Percentiles rank a stretch among this genome's conserved stretches.
Evolutionary conservation across 2,797 vertebrate genomes (phyloP).

Genomic region (Gadopsis bispinosus): DNA sequence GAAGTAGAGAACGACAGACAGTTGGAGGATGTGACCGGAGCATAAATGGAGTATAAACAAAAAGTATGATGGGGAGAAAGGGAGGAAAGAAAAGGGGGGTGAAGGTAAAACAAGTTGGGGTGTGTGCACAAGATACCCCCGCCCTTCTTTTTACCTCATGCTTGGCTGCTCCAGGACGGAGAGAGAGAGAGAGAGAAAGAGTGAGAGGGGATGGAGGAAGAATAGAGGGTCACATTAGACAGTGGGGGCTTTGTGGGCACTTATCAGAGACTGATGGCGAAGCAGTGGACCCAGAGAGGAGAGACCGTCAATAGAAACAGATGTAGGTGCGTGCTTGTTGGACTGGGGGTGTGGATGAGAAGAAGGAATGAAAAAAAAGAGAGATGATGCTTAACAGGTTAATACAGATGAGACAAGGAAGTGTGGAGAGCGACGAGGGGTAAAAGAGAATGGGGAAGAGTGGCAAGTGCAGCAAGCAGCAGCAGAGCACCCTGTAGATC

Average conservation of each 20-base stretch:
- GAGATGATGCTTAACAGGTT: conserved; percentile 33
- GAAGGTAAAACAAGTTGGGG: conserved; percentile 65
- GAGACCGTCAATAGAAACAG: conserved; percentile 70
- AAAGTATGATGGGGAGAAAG: conserved; percentile 33
- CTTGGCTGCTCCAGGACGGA: conserved; percentile 86
- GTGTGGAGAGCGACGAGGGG: conserved; percentile 12
- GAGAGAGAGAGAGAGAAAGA: conserved; percentile 53
- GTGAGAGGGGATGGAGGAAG: conserved; percentile 53
- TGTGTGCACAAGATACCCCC: conserved; percentile 65
- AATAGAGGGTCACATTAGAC: conserved; percentile 79
- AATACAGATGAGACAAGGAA: conserved; percentile 44
- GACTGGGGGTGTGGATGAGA: conserved; percentile 36
- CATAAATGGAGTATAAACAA: conserved; percentile 15
- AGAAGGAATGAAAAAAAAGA: conserved; percentile 45
- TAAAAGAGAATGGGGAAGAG: conserved; percentile 9
- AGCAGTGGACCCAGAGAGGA: conserved; percentile 68
- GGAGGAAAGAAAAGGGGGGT: conserved; percentile 37
- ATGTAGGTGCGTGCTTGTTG: conserved; percentile 48
- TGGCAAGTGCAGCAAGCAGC: conserved; percentile 19
- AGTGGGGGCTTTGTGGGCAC: conserved; percentile 95
- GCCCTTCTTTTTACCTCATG: conserved; percentile 86
- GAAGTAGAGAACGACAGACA: conserved; percentile 27
- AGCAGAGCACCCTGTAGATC: conserved; percentile 58
- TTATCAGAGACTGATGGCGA: conserved; percentile 85
- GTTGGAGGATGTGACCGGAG: conserved; percentile 17